Evolutionary conservation across 2,888 invertebrate species (phyloP), one percentile per base, ranked within the genome.

Genomic region (Cryptosula pallasiana): DNA sequence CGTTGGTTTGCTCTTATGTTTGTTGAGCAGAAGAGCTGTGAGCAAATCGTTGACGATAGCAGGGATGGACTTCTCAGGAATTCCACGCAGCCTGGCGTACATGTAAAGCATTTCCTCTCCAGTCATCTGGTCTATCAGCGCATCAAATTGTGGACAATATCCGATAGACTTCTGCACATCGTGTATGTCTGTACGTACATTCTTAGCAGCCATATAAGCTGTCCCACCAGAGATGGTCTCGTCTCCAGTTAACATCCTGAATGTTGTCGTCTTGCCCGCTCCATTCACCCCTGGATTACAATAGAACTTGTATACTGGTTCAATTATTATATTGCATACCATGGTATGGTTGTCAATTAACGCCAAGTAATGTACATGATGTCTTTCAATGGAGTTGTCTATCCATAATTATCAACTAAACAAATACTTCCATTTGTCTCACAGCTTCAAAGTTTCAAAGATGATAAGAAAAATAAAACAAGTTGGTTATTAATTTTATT

Each of bases 241-340:
- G 80, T 93, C 93, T 0, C 94, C 94, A 70, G 94, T 94, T 73
- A 88, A 77, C 86, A 88, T 87, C 85, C 85, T 92, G 82, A 95
- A 95, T 0, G 94, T 94, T 0, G 87, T 86, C 0, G 87, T 87
- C 77, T 88, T 88, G 9, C 87, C 88, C 78, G 94, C 86, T 91
- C 87, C 87, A 77, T 87, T 87, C 1, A 86, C 83, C n/a, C 87
- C 69, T 55, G 34, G 69, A 72, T 23, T 54, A 20, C 5, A 13
- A 45, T 16, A 13, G 45, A 13, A 45, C n/a, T n/a, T n/a, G n/a
- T n/a, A n/a, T n/a, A n/a, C n/a, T n/a, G n/a, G n/a, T n/a, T n/a
- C n/a, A n/a, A n/a, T n/a, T n/a, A n/a, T n/a, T n/a, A n/a, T n/a
- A n/a, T n/a, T n/a, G n/a, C n/a, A n/a, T n/a, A n/a, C n/a, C n/a